A percentile compares a stretch with the other conserved stretches of the same genome.
These are phyloP conservation scores for Andrena bucephala DNA, from an alignment of 2,888 invertebrate genomes.

Conservation along the genomic window DNA sequence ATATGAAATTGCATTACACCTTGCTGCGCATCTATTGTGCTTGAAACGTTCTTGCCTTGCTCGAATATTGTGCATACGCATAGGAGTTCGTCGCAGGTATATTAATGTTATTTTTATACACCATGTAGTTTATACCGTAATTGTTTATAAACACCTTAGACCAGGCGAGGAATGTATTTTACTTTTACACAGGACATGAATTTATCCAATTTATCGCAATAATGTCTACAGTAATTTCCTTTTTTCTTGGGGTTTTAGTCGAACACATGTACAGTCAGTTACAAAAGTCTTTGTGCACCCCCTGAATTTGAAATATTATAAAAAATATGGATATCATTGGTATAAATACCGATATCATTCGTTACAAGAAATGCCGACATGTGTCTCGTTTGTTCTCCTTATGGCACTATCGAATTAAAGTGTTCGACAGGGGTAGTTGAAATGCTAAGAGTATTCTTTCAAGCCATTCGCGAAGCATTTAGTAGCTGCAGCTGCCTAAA, in stretches of 20 bases:
- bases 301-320: neutral
- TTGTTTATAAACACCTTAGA: too few species aligned
- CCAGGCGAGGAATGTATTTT: too few species aligned
- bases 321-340: neutral
- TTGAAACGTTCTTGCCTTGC: neutral
- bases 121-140: too few species aligned
- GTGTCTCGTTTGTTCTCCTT: neutral
- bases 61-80: neutral
- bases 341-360: neutral
- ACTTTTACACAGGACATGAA: too few species aligned
- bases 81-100: too few species aligned
- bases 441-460: neutral
- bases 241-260: too few species aligned
- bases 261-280: too few species aligned
- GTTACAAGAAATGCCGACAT: neutral
- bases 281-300: too few species aligned
- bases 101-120: too few species aligned
- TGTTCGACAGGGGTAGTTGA: neutral
- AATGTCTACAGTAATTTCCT: too few species aligned
- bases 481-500: neutral
- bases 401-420: neutral
- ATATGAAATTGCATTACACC: conserved; percentile 30
- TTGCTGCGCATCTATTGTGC: conserved; percentile 6
- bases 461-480: neutral
- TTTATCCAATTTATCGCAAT: too few species aligned